A percentile compares a stretch with the other conserved stretches of the same genome.
These are phyloP conservation scores for Plodia interpunctella DNA, from an alignment of 1,140 invertebrate genomes.

Conservation along the genomic window DNA sequence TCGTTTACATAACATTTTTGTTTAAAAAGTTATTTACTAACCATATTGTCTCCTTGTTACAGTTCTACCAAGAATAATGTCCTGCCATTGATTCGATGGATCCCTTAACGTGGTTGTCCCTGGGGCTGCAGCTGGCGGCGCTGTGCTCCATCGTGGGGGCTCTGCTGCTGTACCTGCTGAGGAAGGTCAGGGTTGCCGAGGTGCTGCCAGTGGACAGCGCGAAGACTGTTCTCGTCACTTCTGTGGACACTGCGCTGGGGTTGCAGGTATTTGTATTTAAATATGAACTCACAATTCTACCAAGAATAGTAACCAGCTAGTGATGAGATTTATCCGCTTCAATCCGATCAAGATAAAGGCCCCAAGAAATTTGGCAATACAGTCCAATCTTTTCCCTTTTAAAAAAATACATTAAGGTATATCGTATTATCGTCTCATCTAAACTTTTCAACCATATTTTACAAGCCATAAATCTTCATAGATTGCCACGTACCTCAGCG, in stretches of 20 bases:
- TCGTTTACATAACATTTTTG: too few relatives aligned
- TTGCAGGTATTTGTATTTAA: constrained; percentile 79
- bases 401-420: too few relatives aligned
- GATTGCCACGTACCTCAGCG: constrained; percentile 81
- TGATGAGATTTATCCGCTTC: too few relatives aligned
- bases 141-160: constrained; percentile 87
- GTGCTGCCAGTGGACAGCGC: constrained; percentile 75
- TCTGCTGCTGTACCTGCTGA: constrained; percentile 84
- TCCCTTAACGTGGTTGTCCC: constrained; percentile 84
- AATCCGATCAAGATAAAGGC: too few relatives aligned
- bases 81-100: constrained; percentile 80
- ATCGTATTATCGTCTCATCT: too few relatives aligned
- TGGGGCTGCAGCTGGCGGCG: constrained; percentile 86
- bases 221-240: constrained; percentile 85
- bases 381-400: too few relatives aligned
- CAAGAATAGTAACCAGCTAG: too few relatives aligned
- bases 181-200: constrained; percentile 81
- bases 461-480: constrained; percentile 28
- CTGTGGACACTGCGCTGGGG: constrained; percentile 85
- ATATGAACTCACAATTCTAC: too few relatives aligned
- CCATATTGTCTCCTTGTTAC: constrained; percentile 25
- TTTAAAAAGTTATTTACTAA: not conserved
- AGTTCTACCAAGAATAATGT: constrained; percentile 44
- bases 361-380: too few relatives aligned
- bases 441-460: too few relatives aligned